Percentiles rank a stretch among this genome's conserved stretches.
Evolutionary conservation across 2,888 invertebrate genomes (phyloP).

Genomic region (Heliconius cydno): DNA sequence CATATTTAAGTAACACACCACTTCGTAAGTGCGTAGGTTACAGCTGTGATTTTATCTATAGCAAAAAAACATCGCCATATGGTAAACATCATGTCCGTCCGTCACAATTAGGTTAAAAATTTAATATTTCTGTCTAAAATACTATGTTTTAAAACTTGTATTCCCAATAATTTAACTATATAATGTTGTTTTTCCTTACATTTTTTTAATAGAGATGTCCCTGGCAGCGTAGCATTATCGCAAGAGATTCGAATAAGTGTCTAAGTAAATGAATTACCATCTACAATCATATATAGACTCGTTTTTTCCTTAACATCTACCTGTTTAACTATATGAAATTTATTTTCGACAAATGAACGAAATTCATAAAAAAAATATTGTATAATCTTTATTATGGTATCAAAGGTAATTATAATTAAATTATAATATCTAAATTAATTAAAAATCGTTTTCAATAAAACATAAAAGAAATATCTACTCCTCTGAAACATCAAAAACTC

Average conservation of each 20-base stretch:
- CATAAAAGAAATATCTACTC: background rate
- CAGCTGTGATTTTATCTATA: background rate
- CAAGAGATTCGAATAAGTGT: background rate
- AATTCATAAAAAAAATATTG: too few relatives aligned
- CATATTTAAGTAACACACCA: background rate
- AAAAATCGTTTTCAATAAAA: background rate
- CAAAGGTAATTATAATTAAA: background rate
- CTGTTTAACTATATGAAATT: background rate
- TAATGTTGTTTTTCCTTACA: background rate
- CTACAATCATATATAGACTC: background rate
- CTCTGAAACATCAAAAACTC: slow-evolving; percentile 22
- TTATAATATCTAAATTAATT: background rate
- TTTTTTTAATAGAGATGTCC: background rate
- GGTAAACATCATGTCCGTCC: background rate
- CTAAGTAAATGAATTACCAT: slow-evolving; percentile 6
- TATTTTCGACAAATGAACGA: background rate
- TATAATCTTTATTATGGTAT: too few relatives aligned
- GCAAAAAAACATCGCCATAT: background rate
- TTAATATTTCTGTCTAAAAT: background rate
- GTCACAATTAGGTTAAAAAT: background rate
- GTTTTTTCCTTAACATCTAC: background rate
- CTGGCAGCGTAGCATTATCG: background rate
- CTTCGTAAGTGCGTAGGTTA: background rate
- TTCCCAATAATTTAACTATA: background rate
- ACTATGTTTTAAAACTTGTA: background rate